Conservation (phyloP, 2,113 vertebrate species). For the Lepus europaeus region DNA sequence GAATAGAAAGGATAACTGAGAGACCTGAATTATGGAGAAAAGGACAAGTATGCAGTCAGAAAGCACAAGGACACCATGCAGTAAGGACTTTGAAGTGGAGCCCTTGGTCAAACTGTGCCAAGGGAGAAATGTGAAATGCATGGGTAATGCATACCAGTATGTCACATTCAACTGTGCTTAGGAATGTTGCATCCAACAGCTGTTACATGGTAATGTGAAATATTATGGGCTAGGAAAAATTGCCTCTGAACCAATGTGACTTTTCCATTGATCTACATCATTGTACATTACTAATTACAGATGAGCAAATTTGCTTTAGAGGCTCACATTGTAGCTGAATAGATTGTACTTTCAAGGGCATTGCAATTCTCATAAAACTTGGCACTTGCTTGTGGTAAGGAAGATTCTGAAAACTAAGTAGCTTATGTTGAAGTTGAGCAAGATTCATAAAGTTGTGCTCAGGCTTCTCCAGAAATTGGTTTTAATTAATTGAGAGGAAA, state of each 20-base stretch:
- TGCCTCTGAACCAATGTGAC: neutral
- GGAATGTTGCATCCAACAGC: neutral
- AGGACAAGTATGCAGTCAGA: neutral
- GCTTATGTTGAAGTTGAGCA: neutral
- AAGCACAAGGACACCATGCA: accelerated
- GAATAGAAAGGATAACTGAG: neutral
- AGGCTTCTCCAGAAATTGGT: neutral
- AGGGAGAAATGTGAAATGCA: neutral
- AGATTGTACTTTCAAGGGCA: neutral
- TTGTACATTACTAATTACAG: neutral
- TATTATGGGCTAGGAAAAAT: neutral
- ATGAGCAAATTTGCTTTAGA: neutral
- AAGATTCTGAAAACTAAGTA: neutral
- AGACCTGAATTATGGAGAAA: neutral
- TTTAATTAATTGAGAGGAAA: neutral
- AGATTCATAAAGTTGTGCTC: neutral
- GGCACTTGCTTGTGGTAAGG: neutral
- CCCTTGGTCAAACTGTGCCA: accelerated
- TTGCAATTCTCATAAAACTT: neutral
- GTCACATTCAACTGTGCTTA: neutral
- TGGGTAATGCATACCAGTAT: accelerated
- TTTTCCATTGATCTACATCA: neutral
- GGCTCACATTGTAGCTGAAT: neutral
- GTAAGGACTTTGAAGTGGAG: neutral
- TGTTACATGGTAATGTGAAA: neutral